Conservation (phyloP, 2,888 invertebrate species). For the Lottia scabra region DNA sequence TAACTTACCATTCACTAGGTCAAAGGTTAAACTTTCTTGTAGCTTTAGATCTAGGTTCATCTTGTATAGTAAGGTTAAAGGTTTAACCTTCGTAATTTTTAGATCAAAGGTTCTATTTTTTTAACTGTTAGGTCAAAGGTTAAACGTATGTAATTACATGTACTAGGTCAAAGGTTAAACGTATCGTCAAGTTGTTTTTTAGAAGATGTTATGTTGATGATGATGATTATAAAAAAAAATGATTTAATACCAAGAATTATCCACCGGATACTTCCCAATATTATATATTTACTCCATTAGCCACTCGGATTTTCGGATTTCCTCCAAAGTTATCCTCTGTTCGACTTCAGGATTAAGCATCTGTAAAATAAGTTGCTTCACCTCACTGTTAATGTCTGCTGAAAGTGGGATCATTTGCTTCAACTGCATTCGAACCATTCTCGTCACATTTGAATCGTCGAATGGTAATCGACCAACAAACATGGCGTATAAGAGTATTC, state of each 20-base stretch:
- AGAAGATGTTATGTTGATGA: background rate
- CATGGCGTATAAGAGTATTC: background rate
- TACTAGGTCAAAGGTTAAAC: background rate
- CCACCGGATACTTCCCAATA: conserved; percentile 1
- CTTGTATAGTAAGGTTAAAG: too few species aligned
- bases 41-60: too few species aligned
- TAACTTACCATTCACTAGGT: too few species aligned
- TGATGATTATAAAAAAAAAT: background rate
- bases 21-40: too few species aligned
- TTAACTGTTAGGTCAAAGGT: background rate
- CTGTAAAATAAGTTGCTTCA: background rate
- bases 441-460: conserved; percentile 1
- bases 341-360: background rate
- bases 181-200: background rate
- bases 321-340: background rate
- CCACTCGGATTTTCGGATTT: background rate
- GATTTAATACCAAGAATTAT: background rate
- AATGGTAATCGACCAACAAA: conserved; percentile 5
- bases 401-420: background rate
- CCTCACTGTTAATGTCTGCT: background rate
- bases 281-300: background rate
- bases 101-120: background rate
- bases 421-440: background rate
- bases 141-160: background rate
- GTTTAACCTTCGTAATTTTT: background rate